Base-by-base conservation (phyloP, 2,113 vertebrate genomes). In the Chlorocebus sabaeus region DNA sequence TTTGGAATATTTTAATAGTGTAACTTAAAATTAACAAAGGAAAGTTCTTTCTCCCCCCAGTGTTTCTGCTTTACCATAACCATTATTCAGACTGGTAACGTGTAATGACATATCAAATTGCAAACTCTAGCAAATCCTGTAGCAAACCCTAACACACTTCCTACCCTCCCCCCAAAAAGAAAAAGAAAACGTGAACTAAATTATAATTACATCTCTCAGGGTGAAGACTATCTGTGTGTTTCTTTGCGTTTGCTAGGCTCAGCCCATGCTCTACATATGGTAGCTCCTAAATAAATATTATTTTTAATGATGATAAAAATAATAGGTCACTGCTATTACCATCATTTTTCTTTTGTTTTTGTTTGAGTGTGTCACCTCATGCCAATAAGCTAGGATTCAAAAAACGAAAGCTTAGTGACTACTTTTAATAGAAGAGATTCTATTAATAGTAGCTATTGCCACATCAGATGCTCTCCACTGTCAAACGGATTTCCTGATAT, bases 1-100 rank as follows among this genome's bases (percentile, higher is more conserved):
- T 75, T 89, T 48, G 40, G 25, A 75, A n/a, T 57, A 80, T 40
- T 91, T 89, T 90, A 81, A 22, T 55, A 73, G 32, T 73, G 48
- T 50, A 35, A 40, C 85, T 94, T 96, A 79, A 89, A 96, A 91
- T 82, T 38, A 95, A 79, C 27, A 91, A 83, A 91, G n/a, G 11
- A 32, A 97, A 84, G 45, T 27, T 12, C 5, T 50, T n/a, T 18
- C 0, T 3, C 12, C 6, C 12, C 20, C 10, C 10, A 43, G 38
- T 82, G 27, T 89, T 95, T 85, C 52, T 59, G 38, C 10, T 81
- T 61, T 57, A 11, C 50, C 10, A 1, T 45, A 38, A 86, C 57
- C 20, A 20, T 76, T 25, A 45, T 57, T 79, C 78, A 94, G 72
- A 64, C 35, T 86, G 32, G 6, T 86, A 38, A 55, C 78, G n/a